Conservation (phyloP, 2,888 invertebrate species). For the Melieria crassipennis region DNA sequence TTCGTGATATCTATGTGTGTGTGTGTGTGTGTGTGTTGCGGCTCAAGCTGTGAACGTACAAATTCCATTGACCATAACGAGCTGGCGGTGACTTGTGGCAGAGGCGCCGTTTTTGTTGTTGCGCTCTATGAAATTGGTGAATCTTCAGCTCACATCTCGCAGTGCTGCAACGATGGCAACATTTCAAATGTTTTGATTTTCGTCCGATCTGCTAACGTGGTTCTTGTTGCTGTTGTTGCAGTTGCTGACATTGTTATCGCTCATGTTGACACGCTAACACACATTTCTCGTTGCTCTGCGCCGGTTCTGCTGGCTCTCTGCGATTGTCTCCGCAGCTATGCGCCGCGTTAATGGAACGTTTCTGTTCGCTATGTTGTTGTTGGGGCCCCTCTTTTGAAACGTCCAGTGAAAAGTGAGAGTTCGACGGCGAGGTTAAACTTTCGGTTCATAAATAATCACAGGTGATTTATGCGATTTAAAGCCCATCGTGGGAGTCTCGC, state of each 20-base stretch:
- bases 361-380: neutral
- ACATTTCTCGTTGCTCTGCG: slow-evolving; percentile 15
- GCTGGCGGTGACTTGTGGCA: slow-evolving; percentile 16
- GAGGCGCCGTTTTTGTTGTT: neutral
- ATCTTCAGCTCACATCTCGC: neutral
- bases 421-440: slow-evolving; percentile 13
- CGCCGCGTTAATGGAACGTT: neutral
- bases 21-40: no score
- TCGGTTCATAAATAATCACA: slow-evolving; percentile 23
- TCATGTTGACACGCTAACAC: slow-evolving; percentile 30
- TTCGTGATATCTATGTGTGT: no score
- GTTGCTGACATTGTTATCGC: slow-evolving; percentile 13
- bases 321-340: neutral
- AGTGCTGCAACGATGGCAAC: neutral
- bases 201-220: neutral
- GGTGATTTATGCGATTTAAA: slow-evolving; percentile 20
- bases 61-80: slow-evolving; percentile 47
- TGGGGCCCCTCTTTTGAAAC: neutral
- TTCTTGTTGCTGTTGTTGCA: slow-evolving; percentile 14
- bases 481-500: slow-evolving; percentile 8
- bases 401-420: slow-evolving; percentile 3
- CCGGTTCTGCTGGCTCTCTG: neutral
- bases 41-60: slow-evolving; percentile 44
- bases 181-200: slow-evolving; percentile 4
- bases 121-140: neutral